Percentiles rank a stretch among this genome's conserved stretches.
Evolutionary conservation across 2,113 vertebrate genomes (phyloP).

Genomic region (Vulpes lagopus): DNA sequence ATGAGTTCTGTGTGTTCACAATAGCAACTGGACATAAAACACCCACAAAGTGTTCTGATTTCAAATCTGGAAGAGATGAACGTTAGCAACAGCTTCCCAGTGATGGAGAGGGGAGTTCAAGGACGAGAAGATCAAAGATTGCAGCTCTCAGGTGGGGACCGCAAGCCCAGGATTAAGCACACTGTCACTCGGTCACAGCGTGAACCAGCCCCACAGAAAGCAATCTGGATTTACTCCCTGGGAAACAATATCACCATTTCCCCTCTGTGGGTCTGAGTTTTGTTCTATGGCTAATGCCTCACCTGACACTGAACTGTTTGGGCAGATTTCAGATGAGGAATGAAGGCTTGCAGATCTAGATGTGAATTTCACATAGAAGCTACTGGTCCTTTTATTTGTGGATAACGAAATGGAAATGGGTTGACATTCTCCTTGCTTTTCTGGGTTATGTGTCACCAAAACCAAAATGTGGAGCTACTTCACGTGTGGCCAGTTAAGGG

Average conservation of each 20-base stretch:
- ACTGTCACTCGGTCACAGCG: fast-evolving
- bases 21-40: neutral
- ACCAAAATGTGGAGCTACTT: neutral
- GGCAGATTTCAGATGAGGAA: neutral
- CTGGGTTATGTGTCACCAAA: neutral
- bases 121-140: neutral
- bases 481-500: fast-evolving
- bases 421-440: neutral
- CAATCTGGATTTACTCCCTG: neutral
- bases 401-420: neutral
- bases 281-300: neutral
- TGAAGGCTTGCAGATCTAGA: neutral
- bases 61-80: slow-evolving; percentile 27
- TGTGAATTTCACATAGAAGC: neutral
- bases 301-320: neutral
- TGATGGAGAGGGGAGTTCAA: neutral
- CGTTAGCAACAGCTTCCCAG: neutral
- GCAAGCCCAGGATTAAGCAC: neutral
- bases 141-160: neutral
- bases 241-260: fast-evolving
- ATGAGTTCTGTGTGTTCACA: neutral
- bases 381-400: neutral
- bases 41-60: neutral
- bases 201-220: neutral
- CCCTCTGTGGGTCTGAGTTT: neutral